Evolutionary conservation across 1,140 invertebrate genomes (phyloP), one percentile per base, ranked within the genome.

Genomic region (Hylaeus anthracinus): DNA sequence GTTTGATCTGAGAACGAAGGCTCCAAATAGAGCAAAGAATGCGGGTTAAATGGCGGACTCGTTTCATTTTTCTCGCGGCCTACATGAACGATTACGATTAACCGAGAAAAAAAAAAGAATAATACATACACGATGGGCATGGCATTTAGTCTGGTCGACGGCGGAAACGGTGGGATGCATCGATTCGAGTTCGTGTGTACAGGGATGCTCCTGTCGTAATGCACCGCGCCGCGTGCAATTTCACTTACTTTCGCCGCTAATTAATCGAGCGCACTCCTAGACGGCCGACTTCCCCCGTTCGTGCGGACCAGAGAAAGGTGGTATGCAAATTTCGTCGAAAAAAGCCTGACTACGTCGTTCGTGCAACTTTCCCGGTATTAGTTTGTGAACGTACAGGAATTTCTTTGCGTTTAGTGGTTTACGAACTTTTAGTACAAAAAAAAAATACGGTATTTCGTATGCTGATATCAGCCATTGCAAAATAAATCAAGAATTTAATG

Each of bases 211-310:
- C 45, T 41, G 51, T 15, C 15, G 84, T 81, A 83, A 83, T 81
- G 82, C 77, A 61, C 53, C 9, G 43, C 43, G 43, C 43, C 65
- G 67, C 81, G 77, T 45, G 78, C 82, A 88, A 89, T 90, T 90
- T 89, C 88, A 89, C 88, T 90, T 86, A 88, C 89, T 90, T 90
- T 90, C 89, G 88, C 87, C 81, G 79, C 84, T 89, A 89, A 90
- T 90, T 89, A 86, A 88, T 88, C 77, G 81, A 67, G 72, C 65
- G 39, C 58, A 12, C 48, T 71, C 51, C 74, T 61, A 75, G 48
- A 66, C 75, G n/a, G 53, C 6, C 65, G 64, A 70, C 55, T 82
- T 84, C 37, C 72, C 45, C 51, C 56, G 39, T 80, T 45, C 72
- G 64, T 60, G 77, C 75, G 66, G 72, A 56, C 72, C 75, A 74